Percentiles rank a stretch among this genome's conserved stretches.
phyloP scores from a whole-genome alignment of 2,797 vertebrate species.

The Anguilla megastoma region DNA sequence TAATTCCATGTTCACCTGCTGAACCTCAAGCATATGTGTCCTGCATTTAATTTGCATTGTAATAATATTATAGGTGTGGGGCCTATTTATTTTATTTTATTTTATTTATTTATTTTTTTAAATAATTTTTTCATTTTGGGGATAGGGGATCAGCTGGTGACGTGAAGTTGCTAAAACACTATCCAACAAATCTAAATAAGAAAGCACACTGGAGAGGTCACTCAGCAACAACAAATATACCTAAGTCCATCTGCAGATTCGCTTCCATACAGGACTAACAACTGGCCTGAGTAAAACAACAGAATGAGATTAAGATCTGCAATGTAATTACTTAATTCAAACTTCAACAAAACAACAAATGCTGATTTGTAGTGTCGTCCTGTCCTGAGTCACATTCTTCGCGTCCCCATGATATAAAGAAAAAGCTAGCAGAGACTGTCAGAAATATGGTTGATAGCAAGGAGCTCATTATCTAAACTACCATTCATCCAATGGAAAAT shows the following conservation, averaged over 20 bases:
- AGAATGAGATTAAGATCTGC: not conserved
- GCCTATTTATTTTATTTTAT: too few relatives aligned
- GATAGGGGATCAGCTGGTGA: too few relatives aligned
- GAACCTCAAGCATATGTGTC: not conserved
- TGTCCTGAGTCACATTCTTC: not conserved
- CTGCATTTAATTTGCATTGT: not conserved
- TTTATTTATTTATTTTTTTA: too few relatives aligned
- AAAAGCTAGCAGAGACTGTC: not conserved
- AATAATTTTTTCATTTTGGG: too few relatives aligned
- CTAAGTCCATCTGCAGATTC: not conserved
- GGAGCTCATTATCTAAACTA: not conserved
- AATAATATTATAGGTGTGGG: not conserved
- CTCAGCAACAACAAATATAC: not conserved
- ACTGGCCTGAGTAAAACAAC: not conserved
- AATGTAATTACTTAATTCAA: not conserved
- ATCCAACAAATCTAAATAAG: not conserved
- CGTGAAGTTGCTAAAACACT: not conserved
- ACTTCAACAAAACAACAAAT: not conserved
- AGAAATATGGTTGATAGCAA: not conserved
- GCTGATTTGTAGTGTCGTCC: too few relatives aligned
- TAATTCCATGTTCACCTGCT: not conserved
- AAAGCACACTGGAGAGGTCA: not conserved
- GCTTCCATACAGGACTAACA: not conserved
- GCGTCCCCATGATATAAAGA: not conserved
- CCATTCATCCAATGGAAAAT: not conserved